A percentile compares a stretch with the other conserved stretches of the same genome.
Conservation (phyloP, 2,113 vertebrate species). For the Xenopus borealis region DNA sequence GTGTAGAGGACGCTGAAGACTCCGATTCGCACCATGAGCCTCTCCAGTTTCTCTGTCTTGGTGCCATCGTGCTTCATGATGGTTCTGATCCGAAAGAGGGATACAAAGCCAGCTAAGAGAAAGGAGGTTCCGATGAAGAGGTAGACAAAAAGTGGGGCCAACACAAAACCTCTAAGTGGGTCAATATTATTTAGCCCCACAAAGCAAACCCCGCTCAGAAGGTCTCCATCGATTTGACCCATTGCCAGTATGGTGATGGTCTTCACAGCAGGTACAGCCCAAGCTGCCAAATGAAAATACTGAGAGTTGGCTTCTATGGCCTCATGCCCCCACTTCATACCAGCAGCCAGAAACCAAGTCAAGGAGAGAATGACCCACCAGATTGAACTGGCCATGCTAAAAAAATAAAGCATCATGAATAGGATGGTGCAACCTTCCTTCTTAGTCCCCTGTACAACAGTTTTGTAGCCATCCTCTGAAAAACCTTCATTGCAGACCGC, state of each 20-base stretch:
- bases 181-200: conserved; percentile 90
- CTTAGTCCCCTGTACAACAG: conserved; percentile 93
- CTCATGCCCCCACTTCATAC: conserved; percentile 98
- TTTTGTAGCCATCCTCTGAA: conserved; percentile 81
- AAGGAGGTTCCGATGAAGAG: conserved; percentile 96
- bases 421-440: conserved; percentile 97
- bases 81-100: conserved; percentile 93
- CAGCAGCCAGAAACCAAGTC: conserved; percentile 95
- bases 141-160: conserved; percentile 94
- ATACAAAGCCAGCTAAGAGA: conserved; percentile 91
- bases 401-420: conserved; percentile 99
- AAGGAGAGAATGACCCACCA: conserved; percentile 98
- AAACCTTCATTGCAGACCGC: conserved; percentile 92
- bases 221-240: conserved; percentile 92
- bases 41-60: conserved; percentile 95
- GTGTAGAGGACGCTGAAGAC: conserved; percentile 98
- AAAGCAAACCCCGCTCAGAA: conserved; percentile 91
- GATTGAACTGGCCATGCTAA: conserved; percentile 97
- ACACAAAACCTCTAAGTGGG: conserved; percentile 87
- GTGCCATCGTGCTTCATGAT: conserved; percentile 98
- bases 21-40: conserved; percentile 93
- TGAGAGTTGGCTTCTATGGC: conserved; percentile 96
- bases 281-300: conserved; percentile 94
- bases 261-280: conserved; percentile 92
- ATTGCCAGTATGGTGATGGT: conserved; percentile 96